Evolutionary conservation across 2,888 invertebrate genomes (phyloP), one percentile per base, ranked within the genome.

Genomic region (Hydriomena furcata): DNA sequence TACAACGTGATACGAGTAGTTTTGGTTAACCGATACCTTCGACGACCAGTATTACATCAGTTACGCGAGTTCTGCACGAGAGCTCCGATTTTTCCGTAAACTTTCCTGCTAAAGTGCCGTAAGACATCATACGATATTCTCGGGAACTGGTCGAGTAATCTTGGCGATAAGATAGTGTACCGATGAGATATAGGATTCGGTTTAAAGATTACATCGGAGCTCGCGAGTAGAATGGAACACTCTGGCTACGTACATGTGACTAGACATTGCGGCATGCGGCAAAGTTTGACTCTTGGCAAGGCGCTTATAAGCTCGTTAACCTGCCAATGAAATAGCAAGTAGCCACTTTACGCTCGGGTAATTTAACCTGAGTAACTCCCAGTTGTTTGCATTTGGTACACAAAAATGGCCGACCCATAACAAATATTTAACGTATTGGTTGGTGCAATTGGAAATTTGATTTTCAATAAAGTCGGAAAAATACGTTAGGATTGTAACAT

Each of bases 11-110:
- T 73, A 74, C 71, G 53, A 66, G 54, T 65, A 66, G 60, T 71
- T 71, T 74, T 74, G 71, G 75, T 75, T 72, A 75, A 73, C 76
- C 77, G 68, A 31, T 41, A 46, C 7, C 65, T 66, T 59, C 68
- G 57, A 45, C 36, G 58, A 63, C 58, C 67, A 43, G 55, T 46
- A 50, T 34, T 51, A 38, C 48, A 52, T 60, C 54, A 55, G 49
- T 50, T 53, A 31, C 31, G 42, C 21, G 27, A 32, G 1, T 30
- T 8, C 56, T 54, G 61, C 69, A 63, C 68, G 69, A 74, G 65
- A 68, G 60, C 63, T 55, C 41, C 41, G 51, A 61, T 62, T 65
- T 55, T 54, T 58, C 54, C 52, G 47, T 47, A 24, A 34, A 44
- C 66, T 23, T 67, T 66, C 66, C 71, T 68, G 61, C 52, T 60